Percentiles rank a stretch among this genome's conserved stretches.
These are phyloP conservation scores for Lissonota sp. DNA, from an alignment of 2,888 invertebrate genomes.

Conservation along the genomic window DNA sequence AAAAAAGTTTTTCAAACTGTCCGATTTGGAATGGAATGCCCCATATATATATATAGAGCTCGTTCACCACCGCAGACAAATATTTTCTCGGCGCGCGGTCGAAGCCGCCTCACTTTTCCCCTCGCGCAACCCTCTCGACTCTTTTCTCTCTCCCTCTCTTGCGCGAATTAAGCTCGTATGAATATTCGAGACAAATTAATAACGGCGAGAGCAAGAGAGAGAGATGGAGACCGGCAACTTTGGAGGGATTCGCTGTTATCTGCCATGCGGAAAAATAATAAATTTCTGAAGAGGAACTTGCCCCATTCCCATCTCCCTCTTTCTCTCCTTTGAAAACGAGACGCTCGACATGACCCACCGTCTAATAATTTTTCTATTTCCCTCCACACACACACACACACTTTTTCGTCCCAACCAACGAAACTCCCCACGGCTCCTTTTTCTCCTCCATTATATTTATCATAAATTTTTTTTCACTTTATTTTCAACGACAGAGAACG, in stretches of 20 bases:
- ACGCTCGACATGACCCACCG: slow-evolving; percentile 41
- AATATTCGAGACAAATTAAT: slow-evolving; percentile 73
- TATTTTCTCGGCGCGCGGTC: slow-evolving; percentile 67
- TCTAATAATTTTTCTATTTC: slow-evolving; percentile 53
- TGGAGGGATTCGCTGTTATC: slow-evolving; percentile 36
- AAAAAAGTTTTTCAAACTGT: no score
- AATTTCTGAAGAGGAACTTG: slow-evolving; percentile 60
- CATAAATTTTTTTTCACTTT: slow-evolving; percentile 4
- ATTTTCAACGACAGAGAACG: not conserved
- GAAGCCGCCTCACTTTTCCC: slow-evolving; percentile 60
- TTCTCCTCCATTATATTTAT: slow-evolving; percentile 46
- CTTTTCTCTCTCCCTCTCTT: slow-evolving; percentile 39
- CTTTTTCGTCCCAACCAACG: slow-evolving; percentile 10
- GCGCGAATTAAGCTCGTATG: slow-evolving; percentile 64
- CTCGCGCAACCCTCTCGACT: slow-evolving; percentile 28
- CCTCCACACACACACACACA: no score
- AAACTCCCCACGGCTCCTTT: slow-evolving; percentile 19
- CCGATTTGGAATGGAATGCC: no score
- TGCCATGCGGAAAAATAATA: slow-evolving; percentile 64
- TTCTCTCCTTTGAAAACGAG: slow-evolving; percentile 14
- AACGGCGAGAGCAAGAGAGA: slow-evolving; percentile 46
- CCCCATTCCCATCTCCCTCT: slow-evolving; percentile 28
- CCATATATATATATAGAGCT: slow-evolving; percentile 8
- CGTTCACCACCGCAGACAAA: slow-evolving; percentile 61
- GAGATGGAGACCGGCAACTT: slow-evolving; percentile 11